Evolutionary conservation across 92 coral and sea anemone genomes (phyloP), one percentile per base, ranked within the genome.

Genomic region (Virgularia gustaviana): DNA sequence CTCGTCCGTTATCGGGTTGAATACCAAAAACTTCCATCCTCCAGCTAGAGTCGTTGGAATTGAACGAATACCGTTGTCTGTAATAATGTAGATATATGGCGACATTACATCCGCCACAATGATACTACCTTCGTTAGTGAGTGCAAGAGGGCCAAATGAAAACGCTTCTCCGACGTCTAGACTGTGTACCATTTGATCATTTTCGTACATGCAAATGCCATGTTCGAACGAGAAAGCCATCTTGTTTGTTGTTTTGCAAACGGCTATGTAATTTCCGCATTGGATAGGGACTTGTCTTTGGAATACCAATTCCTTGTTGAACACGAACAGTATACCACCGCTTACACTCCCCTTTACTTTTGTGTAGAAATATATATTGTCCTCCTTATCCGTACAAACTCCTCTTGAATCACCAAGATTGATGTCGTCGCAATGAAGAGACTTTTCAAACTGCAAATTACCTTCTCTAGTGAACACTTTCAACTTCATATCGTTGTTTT

Each of bases 241-340:
- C 16, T 24, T 64, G 24, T 44, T 30, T 9, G 71, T 41, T 1
- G 22, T 39, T 36, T 38, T 64, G 30, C 42, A 32, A 15, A 39
- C 38, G 11, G 54, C 71, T 34, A 64, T 64, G 71, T 0, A 64
- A 19, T 16, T 22, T 22, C 64, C 83, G 36, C 67, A 51, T 57
- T 49, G 49, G 55, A 65, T 58, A 9, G 57, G 32, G 71, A 79
- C 30, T 6, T 44, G 18, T 39, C 49, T 63, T 51, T 71, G 55
- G 20, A 71, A 56, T 22, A 29, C 36, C 60, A 78, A 78, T 23
- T 79, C 72, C 36, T 61, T 67, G 83, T 38, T 59, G 22, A 79
- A 71, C 49, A 71, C 52, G 16, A 59, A 60, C 64, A 79, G 33
- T 18, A 49, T 36, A 24, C 59, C 29, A 2, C 15, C 27, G 8